Base-by-base conservation (phyloP, 1,140 invertebrate genomes). In the Octopus sinensis region DNA sequence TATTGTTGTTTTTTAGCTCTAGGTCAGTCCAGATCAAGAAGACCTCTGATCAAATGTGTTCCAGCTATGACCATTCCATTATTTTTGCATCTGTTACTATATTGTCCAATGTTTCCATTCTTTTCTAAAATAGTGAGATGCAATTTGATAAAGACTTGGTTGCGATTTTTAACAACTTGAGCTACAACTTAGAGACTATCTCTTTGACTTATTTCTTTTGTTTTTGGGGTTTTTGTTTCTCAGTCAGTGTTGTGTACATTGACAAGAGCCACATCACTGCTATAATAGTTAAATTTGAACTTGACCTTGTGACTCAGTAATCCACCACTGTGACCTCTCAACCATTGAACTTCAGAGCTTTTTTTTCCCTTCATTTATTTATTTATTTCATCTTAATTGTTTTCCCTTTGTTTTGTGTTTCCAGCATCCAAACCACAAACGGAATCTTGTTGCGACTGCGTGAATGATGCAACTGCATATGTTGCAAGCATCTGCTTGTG, bases 371-470 rank as follows among this genome's bases (percentile, higher is more conserved):
- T 52, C 12, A 6, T 23, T n/a, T 54, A 53, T 6, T 12, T 73
- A 51, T 43, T 53, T 79, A 30, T 12, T 83, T 5, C n/a, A 9
- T 76, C 17, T 68, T 9, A n/a, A n/a, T 78, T 23, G 51, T n/a
- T 54, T 78, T n/a, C 52, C 68, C 53, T 53, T 23, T 68, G 51
- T 84, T 23, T 79, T 68, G 78, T 81, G 12, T 76, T 82, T 84
- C 23, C 78, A 87, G 86, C 76, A 82, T 87, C 76, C 80, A 85
- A 54, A 87, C 86, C 68, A 86, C 85, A 56, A 85, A 82, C 17
- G 86, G 86, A 52, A 79, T 83, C 52, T 78, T 87, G 56, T 76
- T 87, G 12, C 81, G 86, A 76, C 82, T 87, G 80, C 84, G 82
- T 76, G 86, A 86, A 76, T 62, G 30, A 78, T 54, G 7, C 68